These are phyloP conservation scores for Paedocypris sp. DNA, from an alignment of 2,113 vertebrate genomes.

Conservation along the genomic window DNA sequence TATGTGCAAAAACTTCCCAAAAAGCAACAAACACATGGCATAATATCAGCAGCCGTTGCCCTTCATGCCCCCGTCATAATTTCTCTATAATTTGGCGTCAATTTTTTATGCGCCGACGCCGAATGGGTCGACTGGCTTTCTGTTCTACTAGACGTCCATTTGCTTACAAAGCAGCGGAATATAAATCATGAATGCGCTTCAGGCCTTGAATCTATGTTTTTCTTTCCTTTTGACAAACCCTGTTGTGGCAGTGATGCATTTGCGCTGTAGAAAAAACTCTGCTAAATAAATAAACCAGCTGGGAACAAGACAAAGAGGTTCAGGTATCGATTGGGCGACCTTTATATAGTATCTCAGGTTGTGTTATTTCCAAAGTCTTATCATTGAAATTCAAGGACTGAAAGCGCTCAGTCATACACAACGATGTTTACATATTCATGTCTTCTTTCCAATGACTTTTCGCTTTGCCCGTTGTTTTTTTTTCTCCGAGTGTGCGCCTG, in stretches of 20 bases:
- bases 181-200: conserved; percentile 5
- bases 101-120: neutral
- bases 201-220: neutral
- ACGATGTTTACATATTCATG: no score
- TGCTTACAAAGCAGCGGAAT: neutral
- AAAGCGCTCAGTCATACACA: no score
- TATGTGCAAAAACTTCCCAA: neutral
- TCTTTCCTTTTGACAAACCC: no score
- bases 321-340: no score
- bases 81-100: conserved; percentile 1
- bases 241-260: neutral
- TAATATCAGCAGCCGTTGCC: neutral
- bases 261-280: no score
- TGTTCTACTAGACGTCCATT: neutral
- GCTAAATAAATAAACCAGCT: no score
- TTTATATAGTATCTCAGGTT: no score
- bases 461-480: conserved; percentile 1
- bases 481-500: neutral
- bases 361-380: no score
- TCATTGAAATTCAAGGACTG: no score
- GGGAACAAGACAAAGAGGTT: no score
- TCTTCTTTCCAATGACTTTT: neutral
- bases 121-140: neutral
- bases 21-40: neutral
- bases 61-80: neutral